These are phyloP conservation scores for Nothobranchius furzeri DNA, from an alignment of 2,113 vertebrate species.

Conservation along the genomic window DNA sequence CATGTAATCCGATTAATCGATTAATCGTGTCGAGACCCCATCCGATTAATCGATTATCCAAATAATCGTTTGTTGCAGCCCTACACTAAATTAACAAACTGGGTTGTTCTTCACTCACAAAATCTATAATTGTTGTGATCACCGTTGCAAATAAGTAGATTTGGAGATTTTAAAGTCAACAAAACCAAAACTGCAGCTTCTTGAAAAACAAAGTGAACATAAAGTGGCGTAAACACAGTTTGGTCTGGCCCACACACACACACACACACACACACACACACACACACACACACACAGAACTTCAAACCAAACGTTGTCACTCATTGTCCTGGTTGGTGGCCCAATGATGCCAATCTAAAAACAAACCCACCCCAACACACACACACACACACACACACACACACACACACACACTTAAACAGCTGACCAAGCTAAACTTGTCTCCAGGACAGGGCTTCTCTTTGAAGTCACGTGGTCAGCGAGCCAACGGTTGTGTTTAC, in stretches of 20 bases:
- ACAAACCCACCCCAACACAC: slow-evolving; percentile 1
- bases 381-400: slow-evolving; percentile 12
- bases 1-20: too few relatives aligned
- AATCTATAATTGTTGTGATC: too few relatives aligned
- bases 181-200: neutral
- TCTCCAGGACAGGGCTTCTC: slow-evolving; percentile 49
- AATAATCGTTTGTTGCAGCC: too few relatives aligned
- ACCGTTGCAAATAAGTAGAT: neutral
- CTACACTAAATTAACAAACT: too few relatives aligned
- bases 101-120: too few relatives aligned
- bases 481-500: slow-evolving; percentile 59
- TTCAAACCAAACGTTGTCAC: slow-evolving; percentile 37
- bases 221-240: neutral
- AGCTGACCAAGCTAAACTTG: slow-evolving; percentile 64
- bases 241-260: slow-evolving; percentile 13
- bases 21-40: too few relatives aligned
- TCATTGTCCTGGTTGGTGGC: slow-evolving; percentile 42
- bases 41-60: too few relatives aligned
- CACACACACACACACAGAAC: neutral
- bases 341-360: slow-evolving; percentile 27
- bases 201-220: neutral
- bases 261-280: neutral
- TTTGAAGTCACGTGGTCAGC: slow-evolving; percentile 68
- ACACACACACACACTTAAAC: slow-evolving; percentile 40
- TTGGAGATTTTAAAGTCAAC: neutral